Conservation (phyloP, 1,140 invertebrate genomes). For the Dendroctonus valens region DNA sequence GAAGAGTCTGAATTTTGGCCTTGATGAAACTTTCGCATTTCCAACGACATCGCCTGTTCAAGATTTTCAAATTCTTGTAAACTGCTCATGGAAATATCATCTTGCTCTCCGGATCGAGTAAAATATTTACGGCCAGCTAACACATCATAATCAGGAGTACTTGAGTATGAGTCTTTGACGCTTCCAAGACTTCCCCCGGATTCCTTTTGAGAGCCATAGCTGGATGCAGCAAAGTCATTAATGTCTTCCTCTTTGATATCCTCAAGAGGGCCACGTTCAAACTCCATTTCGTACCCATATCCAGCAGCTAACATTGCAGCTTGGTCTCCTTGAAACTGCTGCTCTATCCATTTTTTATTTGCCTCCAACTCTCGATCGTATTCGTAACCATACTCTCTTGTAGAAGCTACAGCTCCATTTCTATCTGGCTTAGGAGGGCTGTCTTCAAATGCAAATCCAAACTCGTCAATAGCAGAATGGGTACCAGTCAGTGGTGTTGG, state of each 20-base stretch:
- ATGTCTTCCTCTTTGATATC: constrained; percentile 89
- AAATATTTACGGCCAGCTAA: constrained; percentile 76
- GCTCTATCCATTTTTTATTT: constrained; percentile 84
- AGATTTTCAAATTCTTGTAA: constrained; percentile 92
- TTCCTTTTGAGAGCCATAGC: constrained; percentile 76
- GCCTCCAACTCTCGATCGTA: constrained; percentile 64
- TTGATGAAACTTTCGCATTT: constrained; percentile 61
- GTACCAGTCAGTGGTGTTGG: constrained; percentile 58
- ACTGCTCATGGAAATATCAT: constrained; percentile 87
- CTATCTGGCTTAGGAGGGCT: constrained; percentile 60
- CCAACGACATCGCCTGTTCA: constrained; percentile 74
- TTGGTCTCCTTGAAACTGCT: constrained; percentile 73
- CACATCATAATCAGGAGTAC: constrained; percentile 83
- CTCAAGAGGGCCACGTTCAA: constrained; percentile 75
- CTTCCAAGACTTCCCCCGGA: constrained; percentile 75
- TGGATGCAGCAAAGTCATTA: constrained; percentile 77
- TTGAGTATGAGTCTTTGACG: constrained; percentile 72
- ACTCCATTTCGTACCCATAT: constrained; percentile 69
- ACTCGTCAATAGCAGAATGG: constrained; percentile 59
- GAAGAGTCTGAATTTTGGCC: constrained; percentile 69
- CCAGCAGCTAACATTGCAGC: constrained; percentile 63
- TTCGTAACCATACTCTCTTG: constrained; percentile 49
- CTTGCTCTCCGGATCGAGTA: constrained; percentile 76
- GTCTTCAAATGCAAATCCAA: constrained; percentile 75
- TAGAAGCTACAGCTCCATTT: constrained; percentile 53